phyloP scores from a whole-genome alignment of 2,888 invertebrate species.

The Tolmerus cingulatus region DNA sequence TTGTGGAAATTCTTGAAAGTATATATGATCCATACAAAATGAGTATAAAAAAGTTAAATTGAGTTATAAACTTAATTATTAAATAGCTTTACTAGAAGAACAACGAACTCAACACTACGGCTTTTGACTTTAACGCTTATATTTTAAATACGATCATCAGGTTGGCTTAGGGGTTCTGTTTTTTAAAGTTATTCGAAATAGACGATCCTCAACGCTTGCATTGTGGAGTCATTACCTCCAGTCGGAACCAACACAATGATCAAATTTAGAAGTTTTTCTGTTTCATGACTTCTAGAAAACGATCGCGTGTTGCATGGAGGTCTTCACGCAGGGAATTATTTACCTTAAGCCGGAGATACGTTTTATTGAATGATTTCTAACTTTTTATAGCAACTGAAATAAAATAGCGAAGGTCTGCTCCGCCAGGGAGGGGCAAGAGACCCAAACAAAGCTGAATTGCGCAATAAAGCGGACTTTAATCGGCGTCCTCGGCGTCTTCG shows the following conservation, averaged over 20 bases:
- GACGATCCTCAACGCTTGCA: background rate
- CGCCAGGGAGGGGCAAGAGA: background rate
- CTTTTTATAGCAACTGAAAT: background rate
- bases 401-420: background rate
- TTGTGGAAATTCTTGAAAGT: too few species aligned
- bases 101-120: background rate
- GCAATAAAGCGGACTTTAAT: background rate
- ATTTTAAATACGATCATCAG: background rate
- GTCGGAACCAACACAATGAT: background rate
- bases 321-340: constrained; percentile 16
- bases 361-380: constrained; percentile 20
- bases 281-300: constrained; percentile 8
- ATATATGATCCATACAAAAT: too few species aligned
- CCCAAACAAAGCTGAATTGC: background rate
- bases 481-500: background rate
- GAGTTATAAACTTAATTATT: too few species aligned
- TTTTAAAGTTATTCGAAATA: background rate
- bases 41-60: too few species aligned
- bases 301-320: constrained; percentile 26
- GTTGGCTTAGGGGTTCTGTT: background rate
- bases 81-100: background rate
- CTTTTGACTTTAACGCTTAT: too few species aligned
- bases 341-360: constrained; percentile 9
- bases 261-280: background rate
- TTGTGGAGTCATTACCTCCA: background rate